phyloP scores from a whole-genome alignment of 2,113 vertebrate genomes.

The Saiga tatarica region DNA sequence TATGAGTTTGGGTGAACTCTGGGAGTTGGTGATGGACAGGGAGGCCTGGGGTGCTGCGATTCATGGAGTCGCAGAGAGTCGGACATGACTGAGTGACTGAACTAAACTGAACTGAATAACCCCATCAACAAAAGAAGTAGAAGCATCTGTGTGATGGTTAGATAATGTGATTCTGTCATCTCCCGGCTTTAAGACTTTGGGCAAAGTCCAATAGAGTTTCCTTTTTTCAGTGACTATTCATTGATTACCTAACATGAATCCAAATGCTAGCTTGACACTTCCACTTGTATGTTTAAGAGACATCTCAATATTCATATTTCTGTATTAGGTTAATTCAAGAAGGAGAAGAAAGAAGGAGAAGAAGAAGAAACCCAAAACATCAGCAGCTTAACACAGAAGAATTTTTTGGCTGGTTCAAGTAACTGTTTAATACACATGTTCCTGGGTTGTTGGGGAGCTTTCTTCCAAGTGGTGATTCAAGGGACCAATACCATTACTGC shows the following conservation, averaged over 20 bases:
- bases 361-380: background rate
- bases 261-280: background rate
- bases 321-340: background rate
- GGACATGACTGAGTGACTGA: rapidly evolving
- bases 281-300: background rate
- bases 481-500: background rate
- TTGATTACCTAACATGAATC: background rate
- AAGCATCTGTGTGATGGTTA: background rate
- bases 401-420: background rate
- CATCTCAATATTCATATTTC: background rate
- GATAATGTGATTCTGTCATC: background rate
- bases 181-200: background rate
- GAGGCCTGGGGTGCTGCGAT: no score
- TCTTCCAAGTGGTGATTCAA: background rate
- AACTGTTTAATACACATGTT: background rate
- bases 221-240: background rate
- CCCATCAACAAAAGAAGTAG: background rate
- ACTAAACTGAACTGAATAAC: background rate
- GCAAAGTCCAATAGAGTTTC: background rate
- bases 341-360: background rate
- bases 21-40: no score
- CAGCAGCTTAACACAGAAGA: background rate
- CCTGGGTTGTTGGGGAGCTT: background rate
- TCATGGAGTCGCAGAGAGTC: no score
- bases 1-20: no score